A percentile compares a stretch with the other conserved stretches of the same genome.
These are phyloP conservation scores for Andrena camellia DNA, from an alignment of 2,888 invertebrate genomes.

Conservation along the genomic window DNA sequence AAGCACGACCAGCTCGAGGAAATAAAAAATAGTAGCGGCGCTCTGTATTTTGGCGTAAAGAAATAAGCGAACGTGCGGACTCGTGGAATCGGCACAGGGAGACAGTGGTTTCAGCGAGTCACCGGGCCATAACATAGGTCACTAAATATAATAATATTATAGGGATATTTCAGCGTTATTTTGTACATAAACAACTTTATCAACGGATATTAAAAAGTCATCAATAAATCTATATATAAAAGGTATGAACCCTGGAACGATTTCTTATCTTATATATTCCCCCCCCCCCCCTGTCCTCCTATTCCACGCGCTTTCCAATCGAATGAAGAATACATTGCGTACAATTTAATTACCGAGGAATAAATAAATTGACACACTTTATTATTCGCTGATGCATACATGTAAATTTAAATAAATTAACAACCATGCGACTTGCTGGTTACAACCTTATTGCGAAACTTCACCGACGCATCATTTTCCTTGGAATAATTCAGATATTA, in stretches of 20 bases:
- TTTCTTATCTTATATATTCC: neutral
- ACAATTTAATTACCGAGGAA: slow-evolving; percentile 14
- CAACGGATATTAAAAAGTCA: slow-evolving; percentile 82
- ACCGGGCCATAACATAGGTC: slow-evolving; percentile 75
- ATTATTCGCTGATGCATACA: neutral
- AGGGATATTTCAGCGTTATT: slow-evolving; percentile 83
- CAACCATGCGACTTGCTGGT: too few species aligned
- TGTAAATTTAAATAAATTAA: neutral
- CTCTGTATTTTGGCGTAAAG: slow-evolving; percentile 67
- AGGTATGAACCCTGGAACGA: slow-evolving; percentile 27
- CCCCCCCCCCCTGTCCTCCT: too few species aligned
- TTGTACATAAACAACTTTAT: slow-evolving; percentile 84
- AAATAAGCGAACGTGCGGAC: slow-evolving; percentile 59
- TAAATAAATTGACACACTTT: neutral
- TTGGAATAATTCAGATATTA: too few species aligned
- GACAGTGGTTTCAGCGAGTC: slow-evolving; percentile 62
- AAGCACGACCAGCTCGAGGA: slow-evolving; percentile 47
- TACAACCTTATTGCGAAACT: too few species aligned
- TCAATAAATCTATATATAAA: slow-evolving; percentile 83
- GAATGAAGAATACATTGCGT: neutral
- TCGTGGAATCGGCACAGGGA: slow-evolving; percentile 47
- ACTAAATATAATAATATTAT: slow-evolving; percentile 79
- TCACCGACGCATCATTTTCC: neutral
- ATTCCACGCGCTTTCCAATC: too few species aligned
- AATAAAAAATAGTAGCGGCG: slow-evolving; percentile 52